Conservation (phyloP, 1,140 invertebrate genomes). For the Oscheius sp. region DNA sequence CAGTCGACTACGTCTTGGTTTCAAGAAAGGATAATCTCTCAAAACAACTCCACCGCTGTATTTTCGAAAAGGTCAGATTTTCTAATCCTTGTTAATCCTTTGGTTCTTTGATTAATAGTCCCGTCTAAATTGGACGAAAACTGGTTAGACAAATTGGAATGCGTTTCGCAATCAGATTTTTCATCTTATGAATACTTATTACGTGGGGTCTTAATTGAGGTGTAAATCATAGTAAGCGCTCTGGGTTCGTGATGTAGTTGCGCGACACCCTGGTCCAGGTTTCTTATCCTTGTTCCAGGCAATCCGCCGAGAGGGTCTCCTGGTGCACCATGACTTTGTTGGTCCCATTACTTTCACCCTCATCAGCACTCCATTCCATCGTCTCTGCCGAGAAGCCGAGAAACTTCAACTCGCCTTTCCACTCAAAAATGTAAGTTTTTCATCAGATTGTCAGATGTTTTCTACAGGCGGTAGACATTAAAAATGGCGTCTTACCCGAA, state of each 20-base stretch:
- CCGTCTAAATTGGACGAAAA: no score
- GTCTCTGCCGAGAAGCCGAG: slow-evolving; percentile 30
- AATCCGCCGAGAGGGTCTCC: slow-evolving; percentile 18
- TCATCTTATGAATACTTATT: no score
- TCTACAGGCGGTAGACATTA: slow-evolving; percentile 10
- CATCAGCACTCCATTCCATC: slow-evolving; percentile 30
- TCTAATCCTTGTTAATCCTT: not conserved
- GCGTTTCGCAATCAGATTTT: no score
- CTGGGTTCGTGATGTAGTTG: no score
- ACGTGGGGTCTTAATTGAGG: no score
- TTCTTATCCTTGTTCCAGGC: not conserved
- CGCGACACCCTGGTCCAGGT: not conserved
- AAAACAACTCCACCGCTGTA: not conserved
- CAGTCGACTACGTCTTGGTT: slow-evolving; percentile 31
- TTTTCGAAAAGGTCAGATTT: slow-evolving; percentile 14
- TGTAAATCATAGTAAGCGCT: no score
- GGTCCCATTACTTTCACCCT: slow-evolving; percentile 23
- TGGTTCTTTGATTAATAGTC: not conserved
- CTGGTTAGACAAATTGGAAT: no score
- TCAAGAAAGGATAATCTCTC: slow-evolving; percentile 1
- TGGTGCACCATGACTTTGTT: slow-evolving; percentile 10
- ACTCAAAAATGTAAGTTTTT: slow-evolving; percentile 25
- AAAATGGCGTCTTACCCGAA: not conserved
- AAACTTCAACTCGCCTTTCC: slow-evolving; percentile 20
- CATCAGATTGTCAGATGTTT: slow-evolving; percentile 6